phyloP scores from a whole-genome alignment of 2,113 vertebrate genomes.

The Poeciliopsis retropinna region DNA sequence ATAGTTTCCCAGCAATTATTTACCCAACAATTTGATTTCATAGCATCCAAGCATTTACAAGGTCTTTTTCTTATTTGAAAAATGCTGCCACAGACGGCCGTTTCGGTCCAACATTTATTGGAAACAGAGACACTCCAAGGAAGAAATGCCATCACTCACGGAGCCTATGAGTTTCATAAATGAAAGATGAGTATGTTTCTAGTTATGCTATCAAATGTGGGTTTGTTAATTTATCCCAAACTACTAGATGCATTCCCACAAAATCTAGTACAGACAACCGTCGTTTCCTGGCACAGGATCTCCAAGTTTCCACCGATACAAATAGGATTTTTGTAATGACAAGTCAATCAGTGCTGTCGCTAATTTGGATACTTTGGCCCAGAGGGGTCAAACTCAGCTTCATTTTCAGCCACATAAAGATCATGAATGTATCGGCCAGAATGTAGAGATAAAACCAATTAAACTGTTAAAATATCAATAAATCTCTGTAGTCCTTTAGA shows the following conservation, averaged over 20 bases:
- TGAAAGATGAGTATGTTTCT: too few relatives aligned
- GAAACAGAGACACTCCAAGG: not conserved
- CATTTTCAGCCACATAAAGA: too few relatives aligned
- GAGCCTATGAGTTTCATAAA: not conserved
- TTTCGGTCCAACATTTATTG: constrained; percentile 5
- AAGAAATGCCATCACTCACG: not conserved
- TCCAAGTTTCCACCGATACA: not conserved
- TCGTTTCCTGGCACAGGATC: not conserved
- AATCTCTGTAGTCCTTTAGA: too few relatives aligned
- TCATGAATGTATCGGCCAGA: too few relatives aligned
- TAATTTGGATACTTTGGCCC: not conserved
- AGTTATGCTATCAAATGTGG: not conserved
- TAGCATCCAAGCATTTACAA: not conserved
- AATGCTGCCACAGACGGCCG: not conserved
- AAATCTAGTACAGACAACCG: not conserved
- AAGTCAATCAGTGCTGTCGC: not conserved
- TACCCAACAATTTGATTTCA: constrained; percentile 1
- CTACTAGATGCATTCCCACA: constrained; percentile 4
- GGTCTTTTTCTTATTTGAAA: constrained; percentile 9
- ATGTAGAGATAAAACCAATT: too few relatives aligned
- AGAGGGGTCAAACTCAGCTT: too few relatives aligned
- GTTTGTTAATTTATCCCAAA: not conserved
- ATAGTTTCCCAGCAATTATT: constrained; percentile 13
- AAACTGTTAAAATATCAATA: too few relatives aligned
- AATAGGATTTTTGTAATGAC: not conserved